Percentiles rank a stretch among this genome's conserved stretches.
Evolutionary conservation across 2,888 invertebrate genomes (phyloP).

Genomic region (Drosophila longiperda): DNA sequence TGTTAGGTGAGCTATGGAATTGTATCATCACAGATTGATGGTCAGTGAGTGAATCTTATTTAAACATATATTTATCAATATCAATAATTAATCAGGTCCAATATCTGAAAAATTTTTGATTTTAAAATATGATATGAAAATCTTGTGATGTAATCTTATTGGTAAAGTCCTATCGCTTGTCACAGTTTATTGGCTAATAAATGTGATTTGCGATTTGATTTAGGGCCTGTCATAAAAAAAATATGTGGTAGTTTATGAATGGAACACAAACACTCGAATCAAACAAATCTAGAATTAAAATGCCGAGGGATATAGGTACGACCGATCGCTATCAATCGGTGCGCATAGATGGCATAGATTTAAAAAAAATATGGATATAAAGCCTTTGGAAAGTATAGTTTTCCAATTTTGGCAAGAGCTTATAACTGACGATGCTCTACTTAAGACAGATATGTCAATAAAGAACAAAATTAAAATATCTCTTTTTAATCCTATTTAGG

Average conservation of each 20-base stretch:
- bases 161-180: slow-evolving; percentile 31
- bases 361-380: not conserved
- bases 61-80: not conserved
- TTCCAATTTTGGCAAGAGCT: too few relatives aligned
- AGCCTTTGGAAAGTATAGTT: not conserved
- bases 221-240: slow-evolving; percentile 18
- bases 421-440: too few relatives aligned
- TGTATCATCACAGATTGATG: not conserved
- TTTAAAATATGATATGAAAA: not conserved
- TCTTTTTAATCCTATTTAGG: not conserved
- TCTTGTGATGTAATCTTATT: slow-evolving; percentile 25
- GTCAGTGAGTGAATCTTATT: not conserved
- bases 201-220: slow-evolving; percentile 45
- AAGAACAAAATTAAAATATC: not conserved
- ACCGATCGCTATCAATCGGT: not conserved
- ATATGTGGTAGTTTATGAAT: slow-evolving; percentile 15
- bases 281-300: not conserved
- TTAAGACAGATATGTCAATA: not conserved
- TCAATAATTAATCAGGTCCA: too few relatives aligned
- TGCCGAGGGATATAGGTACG: not conserved
- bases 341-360: not conserved
- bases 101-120: not conserved
- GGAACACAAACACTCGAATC: not conserved
- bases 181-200: slow-evolving; percentile 19
- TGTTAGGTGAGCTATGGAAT: not conserved